These are phyloP conservation scores for Rhynchotus rufescens DNA, from an alignment of 2,797 vertebrate genomes.

Conservation along the genomic window DNA sequence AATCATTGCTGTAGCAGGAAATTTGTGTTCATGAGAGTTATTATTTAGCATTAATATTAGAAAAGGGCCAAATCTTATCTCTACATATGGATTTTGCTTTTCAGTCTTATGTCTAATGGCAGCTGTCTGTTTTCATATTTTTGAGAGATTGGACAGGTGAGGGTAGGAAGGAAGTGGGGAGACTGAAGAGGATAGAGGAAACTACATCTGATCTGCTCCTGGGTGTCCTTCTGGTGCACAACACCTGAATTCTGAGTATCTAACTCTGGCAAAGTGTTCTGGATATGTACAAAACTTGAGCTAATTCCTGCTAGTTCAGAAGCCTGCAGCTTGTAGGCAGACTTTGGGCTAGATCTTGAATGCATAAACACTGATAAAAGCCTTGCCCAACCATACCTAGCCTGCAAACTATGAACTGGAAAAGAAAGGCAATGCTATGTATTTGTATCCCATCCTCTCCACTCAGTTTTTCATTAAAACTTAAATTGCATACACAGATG, in stretches of 20 bases:
- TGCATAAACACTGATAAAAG: background rate
- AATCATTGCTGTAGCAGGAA: background rate
- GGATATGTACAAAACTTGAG: background rate
- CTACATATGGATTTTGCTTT: background rate
- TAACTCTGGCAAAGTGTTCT: background rate
- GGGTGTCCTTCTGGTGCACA: background rate
- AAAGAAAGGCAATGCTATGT: background rate
- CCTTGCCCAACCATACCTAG: background rate
- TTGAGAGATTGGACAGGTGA: background rate
- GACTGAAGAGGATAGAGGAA: background rate
- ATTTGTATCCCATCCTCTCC: background rate
- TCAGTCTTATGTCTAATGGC: background rate
- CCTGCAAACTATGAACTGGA: conserved; percentile 11
- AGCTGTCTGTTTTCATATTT: background rate
- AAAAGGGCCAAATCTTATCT: background rate
- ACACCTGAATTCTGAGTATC: background rate
- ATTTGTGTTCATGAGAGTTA: background rate
- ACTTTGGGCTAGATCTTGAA: background rate
- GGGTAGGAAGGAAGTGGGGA: background rate
- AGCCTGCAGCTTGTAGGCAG: background rate
- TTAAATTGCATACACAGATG: conserved; percentile 15
- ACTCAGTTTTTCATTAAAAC: conserved; percentile 50
- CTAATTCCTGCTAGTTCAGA: background rate
- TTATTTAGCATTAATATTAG: background rate
- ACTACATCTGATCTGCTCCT: background rate